Evolutionary conservation across 2,113 vertebrate genomes (phyloP).

Genomic region (Chaetorhynchus papuensis): DNA sequence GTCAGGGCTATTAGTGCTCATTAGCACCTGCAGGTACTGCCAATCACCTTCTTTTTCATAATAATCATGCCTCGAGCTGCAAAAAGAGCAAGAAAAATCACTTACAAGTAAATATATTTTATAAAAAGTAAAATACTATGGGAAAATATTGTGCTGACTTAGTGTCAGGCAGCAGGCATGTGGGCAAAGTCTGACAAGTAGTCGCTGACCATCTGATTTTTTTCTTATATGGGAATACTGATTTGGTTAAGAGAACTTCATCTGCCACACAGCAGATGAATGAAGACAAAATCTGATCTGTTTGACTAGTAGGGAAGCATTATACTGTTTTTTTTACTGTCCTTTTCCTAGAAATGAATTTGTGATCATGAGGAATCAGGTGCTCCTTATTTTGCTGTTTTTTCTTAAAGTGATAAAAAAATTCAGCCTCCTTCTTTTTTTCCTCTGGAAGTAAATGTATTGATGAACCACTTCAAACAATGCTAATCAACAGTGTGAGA

Average conservation of each 20-base stretch:
- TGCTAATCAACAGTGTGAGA: constrained; percentile 67
- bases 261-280: not conserved
- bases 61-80: not conserved
- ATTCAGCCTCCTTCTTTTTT: not conserved
- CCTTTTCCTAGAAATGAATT: constrained; percentile 14
- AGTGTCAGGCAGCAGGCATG: not conserved
- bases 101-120: not conserved
- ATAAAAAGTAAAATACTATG: not conserved
- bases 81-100: not conserved
- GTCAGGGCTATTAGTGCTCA: not conserved
- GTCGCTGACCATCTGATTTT: not conserved
- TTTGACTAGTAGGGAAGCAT: constrained; percentile 43
- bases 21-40: not conserved
- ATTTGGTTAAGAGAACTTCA: not conserved
- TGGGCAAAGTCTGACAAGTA: not conserved
- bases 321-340: constrained; percentile 52
- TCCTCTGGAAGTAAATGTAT: constrained; percentile 24
- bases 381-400: not conserved
- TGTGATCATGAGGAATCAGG: not conserved
- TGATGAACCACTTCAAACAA: constrained; percentile 60
- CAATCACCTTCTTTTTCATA: not conserved
- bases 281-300: not conserved
- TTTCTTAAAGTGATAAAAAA: constrained; percentile 13
- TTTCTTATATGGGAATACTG: not conserved
- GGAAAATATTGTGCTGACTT: not conserved